Conservation (phyloP, 2,113 vertebrate species). For the Phrynosoma blainvillii region DNA sequence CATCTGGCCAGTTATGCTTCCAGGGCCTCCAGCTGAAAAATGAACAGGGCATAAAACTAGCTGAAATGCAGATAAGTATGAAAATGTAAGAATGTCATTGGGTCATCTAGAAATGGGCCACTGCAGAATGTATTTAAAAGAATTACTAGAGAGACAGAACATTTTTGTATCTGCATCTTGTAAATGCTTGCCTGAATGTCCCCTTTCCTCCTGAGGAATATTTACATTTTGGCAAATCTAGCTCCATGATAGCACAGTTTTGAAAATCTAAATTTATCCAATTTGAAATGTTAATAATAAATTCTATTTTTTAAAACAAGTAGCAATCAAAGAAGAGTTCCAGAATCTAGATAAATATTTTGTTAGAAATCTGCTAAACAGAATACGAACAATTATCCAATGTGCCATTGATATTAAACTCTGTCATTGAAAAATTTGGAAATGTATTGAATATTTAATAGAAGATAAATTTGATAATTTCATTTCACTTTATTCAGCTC, state of each 20-base stretch:
- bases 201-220: background rate
- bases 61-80: background rate
- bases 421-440: background rate
- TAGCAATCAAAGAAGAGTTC: background rate
- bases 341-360: background rate
- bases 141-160: background rate
- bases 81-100: background rate
- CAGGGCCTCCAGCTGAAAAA: background rate
- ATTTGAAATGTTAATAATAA: background rate
- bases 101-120: background rate
- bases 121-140: background rate
- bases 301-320: background rate
- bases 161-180: background rate
- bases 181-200: background rate
- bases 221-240: background rate
- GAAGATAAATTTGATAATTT: background rate
- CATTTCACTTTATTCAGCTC: background rate
- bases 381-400: background rate
- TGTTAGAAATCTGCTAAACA: background rate
- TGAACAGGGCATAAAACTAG: background rate
- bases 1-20: background rate
- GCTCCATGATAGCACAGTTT: background rate
- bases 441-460: background rate
- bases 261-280: background rate
- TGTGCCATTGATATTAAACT: background rate